Percentiles rank a stretch among this genome's conserved stretches.
Conservation (phyloP, 2,888 invertebrate genomes). For the Piscicola geometra region DNA sequence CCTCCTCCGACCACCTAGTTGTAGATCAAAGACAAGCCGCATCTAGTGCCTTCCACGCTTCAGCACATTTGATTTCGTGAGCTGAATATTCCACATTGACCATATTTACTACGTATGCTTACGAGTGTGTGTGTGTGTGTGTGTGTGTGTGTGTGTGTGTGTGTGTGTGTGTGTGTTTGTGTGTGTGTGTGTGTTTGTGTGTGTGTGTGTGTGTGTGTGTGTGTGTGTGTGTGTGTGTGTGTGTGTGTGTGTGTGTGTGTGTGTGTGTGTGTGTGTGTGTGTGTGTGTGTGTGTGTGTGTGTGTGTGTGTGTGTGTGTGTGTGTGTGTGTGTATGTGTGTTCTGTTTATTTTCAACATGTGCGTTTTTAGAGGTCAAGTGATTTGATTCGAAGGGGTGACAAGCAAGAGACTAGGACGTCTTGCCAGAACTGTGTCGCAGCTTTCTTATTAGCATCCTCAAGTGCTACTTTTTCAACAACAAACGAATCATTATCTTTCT, state of each 20-base stretch:
- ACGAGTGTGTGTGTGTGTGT: not conserved
- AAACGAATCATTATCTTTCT: too few species aligned
- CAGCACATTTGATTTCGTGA: conserved; percentile 16
- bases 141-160: not conserved
- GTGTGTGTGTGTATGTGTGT: conserved; percentile 6
- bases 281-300: conserved; percentile 15
- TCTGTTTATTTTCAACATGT: not conserved
- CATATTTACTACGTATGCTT: conserved; percentile 18
- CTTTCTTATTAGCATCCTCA: too few species aligned
- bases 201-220: conserved; percentile 7
- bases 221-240: conserved; percentile 15
- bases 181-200: too few species aligned
- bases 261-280: conserved; percentile 15
- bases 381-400: too few species aligned
- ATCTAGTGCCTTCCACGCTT: conserved; percentile 6
- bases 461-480: too few species aligned
- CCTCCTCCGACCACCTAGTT: not conserved
- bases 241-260: conserved; percentile 15
- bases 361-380: too few species aligned
- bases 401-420: too few species aligned
- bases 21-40: conserved; percentile 12
- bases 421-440: too few species aligned
- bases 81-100: not conserved
- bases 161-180: too few species aligned
- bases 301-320: conserved; percentile 15